Base-by-base conservation (phyloP, 2,888 invertebrate genomes). In the Hypselothyrea guttata region DNA sequence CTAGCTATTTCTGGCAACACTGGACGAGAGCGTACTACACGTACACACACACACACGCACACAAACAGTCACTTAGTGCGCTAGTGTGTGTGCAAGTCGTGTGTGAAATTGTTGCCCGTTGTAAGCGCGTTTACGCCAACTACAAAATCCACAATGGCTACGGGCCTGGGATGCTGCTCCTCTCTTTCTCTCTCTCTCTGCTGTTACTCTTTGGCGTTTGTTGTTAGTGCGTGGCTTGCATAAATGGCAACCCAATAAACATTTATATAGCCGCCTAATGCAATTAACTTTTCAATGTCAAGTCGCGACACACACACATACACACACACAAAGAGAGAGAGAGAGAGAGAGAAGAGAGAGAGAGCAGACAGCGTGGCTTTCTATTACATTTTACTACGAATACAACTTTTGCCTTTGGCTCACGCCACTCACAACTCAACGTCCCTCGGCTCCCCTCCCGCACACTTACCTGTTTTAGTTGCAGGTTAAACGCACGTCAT, bases 201-300 rank as follows among this genome's bases (percentile, higher is more conserved):
- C n/a, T n/a, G n/a, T n/a, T n/a, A n/a, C 46, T 54, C 49, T 41
- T 28, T 46, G 33, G 37, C 49, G 44, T 47, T 61, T 51, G 55
- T 62, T 66, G 65, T 63, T 70, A 74, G 70, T 76, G 77, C 77
- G 71, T 70, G 71, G 57, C 71, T 81, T 76, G 82, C 82, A 76
- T 77, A 64, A 73, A 74, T 45, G 55, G 40, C 44, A 67, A 76
- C 76, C 76, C 76, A 76, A 71, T 61, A 64, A 71, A 74, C 76
- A 74, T 77, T 74, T 71, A 34, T 47, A 41, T 37, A 55, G 34
- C 42, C 64, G 46, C 47, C 56, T 56, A 60, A 81, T 64, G 51
- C 61, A 73, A 66, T 81, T 70, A 66, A 66, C 54, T 70, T 81
- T 76, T 76, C 73, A 75, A 75, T 73, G 77, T 63, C 81, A 81